phyloP scores from a whole-genome alignment of 2,113 vertebrate genomes.

The Sceloporus undulatus region DNA sequence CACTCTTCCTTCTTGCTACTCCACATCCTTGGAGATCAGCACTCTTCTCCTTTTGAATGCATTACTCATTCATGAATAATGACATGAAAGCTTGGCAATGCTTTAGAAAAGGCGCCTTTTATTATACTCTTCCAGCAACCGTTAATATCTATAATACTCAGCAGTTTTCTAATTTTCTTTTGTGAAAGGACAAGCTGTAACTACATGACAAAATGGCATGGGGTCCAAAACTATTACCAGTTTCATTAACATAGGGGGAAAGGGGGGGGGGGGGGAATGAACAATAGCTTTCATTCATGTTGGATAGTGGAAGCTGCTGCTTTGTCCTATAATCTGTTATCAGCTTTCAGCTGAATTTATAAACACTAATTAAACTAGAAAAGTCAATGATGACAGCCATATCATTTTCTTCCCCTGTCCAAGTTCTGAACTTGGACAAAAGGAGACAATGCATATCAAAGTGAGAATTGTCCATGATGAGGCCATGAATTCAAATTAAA shows the following conservation, averaged over 20 bases:
- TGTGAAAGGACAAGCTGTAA: constrained; percentile 71
- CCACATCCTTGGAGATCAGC: constrained; percentile 66
- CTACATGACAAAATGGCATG: constrained; percentile 63
- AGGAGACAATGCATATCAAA: constrained; percentile 17
- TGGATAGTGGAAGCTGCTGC: constrained; percentile 28
- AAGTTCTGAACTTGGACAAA: constrained; percentile 15
- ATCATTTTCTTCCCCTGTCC: constrained; percentile 13
- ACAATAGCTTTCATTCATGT: constrained; percentile 49
- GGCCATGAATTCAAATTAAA: constrained; percentile 14
- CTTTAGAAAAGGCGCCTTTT: constrained; percentile 71
- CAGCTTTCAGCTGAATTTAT: constrained; percentile 41
- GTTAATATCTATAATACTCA: constrained; percentile 77
- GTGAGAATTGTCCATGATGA: not conserved
- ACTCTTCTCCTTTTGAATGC: constrained; percentile 59
- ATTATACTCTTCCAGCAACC: constrained; percentile 73
- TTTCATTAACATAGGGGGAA: constrained; percentile 68
- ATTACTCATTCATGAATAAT: constrained; percentile 77
- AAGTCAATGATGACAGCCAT: fast-evolving
- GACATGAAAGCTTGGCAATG: constrained; percentile 74
- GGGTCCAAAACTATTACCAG: constrained; percentile 61
- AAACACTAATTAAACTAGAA: constrained; percentile 60
- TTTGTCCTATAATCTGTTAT: constrained; percentile 46
- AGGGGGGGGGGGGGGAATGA: constrained; percentile 54
- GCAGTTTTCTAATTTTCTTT: constrained; percentile 79
- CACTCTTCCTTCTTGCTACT: constrained; percentile 48